phyloP scores from a whole-genome alignment of 2,888 invertebrate species.

The Polylopha cassiicola region DNA sequence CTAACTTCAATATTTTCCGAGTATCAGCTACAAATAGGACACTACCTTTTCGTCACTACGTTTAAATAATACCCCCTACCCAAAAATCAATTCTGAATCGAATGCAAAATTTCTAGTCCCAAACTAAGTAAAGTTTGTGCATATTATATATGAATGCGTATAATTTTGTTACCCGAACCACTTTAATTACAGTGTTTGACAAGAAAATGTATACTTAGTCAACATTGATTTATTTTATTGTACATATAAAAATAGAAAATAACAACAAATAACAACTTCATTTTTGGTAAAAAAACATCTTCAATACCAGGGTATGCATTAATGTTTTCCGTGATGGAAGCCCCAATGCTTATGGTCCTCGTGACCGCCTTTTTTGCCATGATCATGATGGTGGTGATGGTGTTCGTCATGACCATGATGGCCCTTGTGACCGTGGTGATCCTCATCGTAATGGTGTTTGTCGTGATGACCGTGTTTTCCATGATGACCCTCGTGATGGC shows the following conservation, averaged over 20 bases:
- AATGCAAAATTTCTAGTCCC: no score
- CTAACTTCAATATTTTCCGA: no score
- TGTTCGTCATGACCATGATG: constrained; percentile 86
- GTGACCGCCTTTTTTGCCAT: constrained; percentile 87
- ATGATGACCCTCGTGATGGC: constrained; percentile 85
- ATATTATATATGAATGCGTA: no score
- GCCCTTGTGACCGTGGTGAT: constrained; percentile 87
- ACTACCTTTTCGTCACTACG: constrained; percentile 2
- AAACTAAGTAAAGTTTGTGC: no score
- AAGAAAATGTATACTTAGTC: no score
- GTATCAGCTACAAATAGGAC: background rate
- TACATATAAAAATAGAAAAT: constrained; percentile 48
- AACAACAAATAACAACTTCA: constrained; percentile 51
- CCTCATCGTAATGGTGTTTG: constrained; percentile 88
- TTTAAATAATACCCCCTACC: constrained; percentile 1
- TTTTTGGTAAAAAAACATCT: constrained; percentile 50
- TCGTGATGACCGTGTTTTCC: constrained; percentile 88
- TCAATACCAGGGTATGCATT: constrained; percentile 34
- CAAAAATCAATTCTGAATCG: constrained; percentile 10
- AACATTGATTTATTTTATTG: constrained; percentile 47
- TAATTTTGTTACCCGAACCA: no score
- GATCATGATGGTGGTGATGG: constrained; percentile 83
- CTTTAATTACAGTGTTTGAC: no score
- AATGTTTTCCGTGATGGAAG: constrained; percentile 76
- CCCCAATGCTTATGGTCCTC: constrained; percentile 85